Conservation (phyloP, 2,888 invertebrate genomes). For the Chymomyza fuscimana region DNA sequence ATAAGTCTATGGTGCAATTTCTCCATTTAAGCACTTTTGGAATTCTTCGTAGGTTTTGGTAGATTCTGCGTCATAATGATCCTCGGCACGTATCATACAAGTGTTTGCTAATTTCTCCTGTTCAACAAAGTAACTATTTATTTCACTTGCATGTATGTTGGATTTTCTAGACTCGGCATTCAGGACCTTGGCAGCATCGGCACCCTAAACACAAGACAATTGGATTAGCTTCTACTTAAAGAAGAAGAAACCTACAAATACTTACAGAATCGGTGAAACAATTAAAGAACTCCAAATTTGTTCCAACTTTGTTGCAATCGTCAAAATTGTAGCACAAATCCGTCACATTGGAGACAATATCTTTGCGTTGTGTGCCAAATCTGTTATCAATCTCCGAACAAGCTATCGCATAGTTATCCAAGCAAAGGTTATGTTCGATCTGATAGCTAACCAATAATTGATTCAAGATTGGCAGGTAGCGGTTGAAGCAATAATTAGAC, state of each 20-base stretch:
- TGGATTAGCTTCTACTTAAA: not conserved
- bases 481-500: conserved; percentile 36
- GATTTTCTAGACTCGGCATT: too few species aligned
- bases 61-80: too few species aligned
- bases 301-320: conserved; percentile 4
- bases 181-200: conserved; percentile 6
- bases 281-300: conserved; percentile 22
- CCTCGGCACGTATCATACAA: too few species aligned
- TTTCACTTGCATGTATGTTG: too few species aligned
- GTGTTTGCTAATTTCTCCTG: too few species aligned
- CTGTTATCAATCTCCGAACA: not conserved
- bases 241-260: not conserved
- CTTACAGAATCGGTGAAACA: conserved; percentile 36
- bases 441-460: conserved; percentile 19
- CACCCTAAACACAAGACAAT: conserved; percentile 13
- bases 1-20: not conserved
- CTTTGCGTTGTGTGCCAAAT: not conserved
- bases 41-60: not conserved
- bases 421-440: conserved; percentile 18
- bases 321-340: conserved; percentile 21
- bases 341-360: not conserved
- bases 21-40: not conserved
- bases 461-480: conserved; percentile 38
- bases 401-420: not conserved
- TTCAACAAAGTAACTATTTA: too few species aligned